These are phyloP conservation scores for Drosophila helvetica DNA, from an alignment of 2,888 invertebrate species.

Conservation along the genomic window DNA sequence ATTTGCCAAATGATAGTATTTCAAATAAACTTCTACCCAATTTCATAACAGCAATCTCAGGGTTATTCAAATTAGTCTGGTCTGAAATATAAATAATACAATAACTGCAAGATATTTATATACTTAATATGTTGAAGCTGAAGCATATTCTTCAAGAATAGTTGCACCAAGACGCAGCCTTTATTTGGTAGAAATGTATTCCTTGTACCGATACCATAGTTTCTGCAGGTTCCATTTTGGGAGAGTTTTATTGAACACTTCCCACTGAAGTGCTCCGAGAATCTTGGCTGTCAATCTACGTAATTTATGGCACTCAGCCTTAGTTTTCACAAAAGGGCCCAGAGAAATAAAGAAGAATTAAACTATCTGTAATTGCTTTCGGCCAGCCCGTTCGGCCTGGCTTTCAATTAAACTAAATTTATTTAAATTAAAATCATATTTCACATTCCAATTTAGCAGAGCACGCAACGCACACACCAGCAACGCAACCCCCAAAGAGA, in stretches of 20 bases:
- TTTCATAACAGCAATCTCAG: too few relatives aligned
- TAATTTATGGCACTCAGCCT: conserved; percentile 21
- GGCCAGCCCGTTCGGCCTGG: conserved; percentile 15
- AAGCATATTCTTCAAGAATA: too few relatives aligned
- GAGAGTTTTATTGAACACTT: not conserved
- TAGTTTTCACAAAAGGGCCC: conserved; percentile 1
- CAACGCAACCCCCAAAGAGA: conserved; percentile 37
- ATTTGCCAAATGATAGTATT: too few relatives aligned
- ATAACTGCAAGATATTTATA: too few relatives aligned
- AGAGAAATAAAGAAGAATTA: conserved; percentile 17
- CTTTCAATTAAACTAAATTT: conserved; percentile 53
- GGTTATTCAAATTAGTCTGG: too few relatives aligned
- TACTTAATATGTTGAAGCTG: too few relatives aligned
- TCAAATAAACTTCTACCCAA: too few relatives aligned
- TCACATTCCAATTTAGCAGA: conserved; percentile 53
- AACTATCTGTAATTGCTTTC: conserved; percentile 47
- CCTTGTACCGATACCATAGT: too few relatives aligned
- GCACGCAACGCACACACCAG: conserved; percentile 43
- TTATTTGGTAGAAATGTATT: too few relatives aligned
- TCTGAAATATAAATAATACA: too few relatives aligned
- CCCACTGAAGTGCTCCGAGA: not conserved
- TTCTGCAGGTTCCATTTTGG: not conserved
- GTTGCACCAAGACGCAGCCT: too few relatives aligned
- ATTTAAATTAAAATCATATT: conserved; percentile 63
- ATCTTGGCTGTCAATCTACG: conserved; percentile 5